Conservation (phyloP, 2,113 vertebrate genomes). For the human region DNA sequence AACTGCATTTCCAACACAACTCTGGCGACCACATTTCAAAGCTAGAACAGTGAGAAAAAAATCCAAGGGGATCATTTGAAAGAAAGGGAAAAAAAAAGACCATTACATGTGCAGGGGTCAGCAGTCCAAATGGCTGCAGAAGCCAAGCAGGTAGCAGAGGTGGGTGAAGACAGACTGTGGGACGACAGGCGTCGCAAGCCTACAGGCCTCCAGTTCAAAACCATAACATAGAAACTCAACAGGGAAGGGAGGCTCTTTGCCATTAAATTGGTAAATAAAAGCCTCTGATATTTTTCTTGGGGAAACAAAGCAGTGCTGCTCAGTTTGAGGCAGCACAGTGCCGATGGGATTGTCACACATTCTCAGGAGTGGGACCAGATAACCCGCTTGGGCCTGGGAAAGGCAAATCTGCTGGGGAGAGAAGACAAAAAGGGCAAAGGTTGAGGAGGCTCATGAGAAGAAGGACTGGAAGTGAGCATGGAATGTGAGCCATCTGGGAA, state of each 20-base stretch:
- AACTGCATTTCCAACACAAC: neutral
- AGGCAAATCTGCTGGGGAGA: neutral
- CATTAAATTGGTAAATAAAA: neutral
- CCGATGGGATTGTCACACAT: neutral
- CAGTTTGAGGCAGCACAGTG: rapidly evolving
- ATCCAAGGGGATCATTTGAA: neutral
- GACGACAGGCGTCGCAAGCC: neutral
- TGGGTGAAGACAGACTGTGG: rapidly evolving
- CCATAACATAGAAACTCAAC: rapidly evolving
- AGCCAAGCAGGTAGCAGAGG: neutral
- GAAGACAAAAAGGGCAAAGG: slow-evolving; percentile 5
- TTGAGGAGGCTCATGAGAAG: neutral
- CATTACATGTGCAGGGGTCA: neutral
- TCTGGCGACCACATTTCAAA: neutral
- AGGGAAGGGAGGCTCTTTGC: too few species aligned
- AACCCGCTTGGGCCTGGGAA: neutral
- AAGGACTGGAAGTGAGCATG: neutral
- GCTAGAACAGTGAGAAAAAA: neutral
- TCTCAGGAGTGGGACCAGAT: neutral
- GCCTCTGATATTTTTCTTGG: neutral
- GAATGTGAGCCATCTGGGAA: neutral
- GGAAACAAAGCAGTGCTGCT: neutral
- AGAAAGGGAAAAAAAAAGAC: neutral
- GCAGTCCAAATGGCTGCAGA: neutral
- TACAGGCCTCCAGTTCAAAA: neutral